A percentile compares a stretch with the other conserved stretches of the same genome.
Conservation (phyloP, 2,113 vertebrate species). For the Gadus chalcogrammus region DNA sequence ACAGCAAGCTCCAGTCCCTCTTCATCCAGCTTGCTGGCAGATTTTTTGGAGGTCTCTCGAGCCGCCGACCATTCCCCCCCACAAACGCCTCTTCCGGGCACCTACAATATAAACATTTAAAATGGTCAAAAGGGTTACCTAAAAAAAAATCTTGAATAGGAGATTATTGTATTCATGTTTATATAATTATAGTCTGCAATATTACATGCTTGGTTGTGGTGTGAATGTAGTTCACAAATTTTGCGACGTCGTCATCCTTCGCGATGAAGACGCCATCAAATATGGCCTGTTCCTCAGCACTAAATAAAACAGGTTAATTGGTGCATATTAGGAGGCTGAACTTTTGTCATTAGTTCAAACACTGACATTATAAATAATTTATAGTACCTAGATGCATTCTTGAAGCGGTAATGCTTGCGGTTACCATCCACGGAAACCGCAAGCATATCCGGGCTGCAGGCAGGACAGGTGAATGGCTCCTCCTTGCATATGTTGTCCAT, state of each 20-base stretch:
- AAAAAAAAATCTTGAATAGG: too few species aligned
- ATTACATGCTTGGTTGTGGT: conserved; percentile 13
- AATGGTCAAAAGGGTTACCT: neutral
- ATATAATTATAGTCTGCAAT: neutral
- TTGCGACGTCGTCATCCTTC: conserved; percentile 15
- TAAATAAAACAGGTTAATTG: conserved; percentile 11
- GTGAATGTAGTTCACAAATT: conserved; percentile 15
- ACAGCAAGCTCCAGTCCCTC: conserved; percentile 21
- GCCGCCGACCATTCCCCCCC: conserved; percentile 18
- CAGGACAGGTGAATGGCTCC: conserved; percentile 19
- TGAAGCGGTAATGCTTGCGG: conserved; percentile 13
- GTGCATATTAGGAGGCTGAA: too few species aligned
- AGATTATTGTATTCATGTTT: too few species aligned
- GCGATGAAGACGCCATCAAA: conserved; percentile 17
- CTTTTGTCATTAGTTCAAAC: too few species aligned
- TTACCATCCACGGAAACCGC: conserved; percentile 26
- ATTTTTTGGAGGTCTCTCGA: conserved; percentile 5
- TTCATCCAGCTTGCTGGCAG: conserved; percentile 12
- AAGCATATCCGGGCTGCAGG: conserved; percentile 22
- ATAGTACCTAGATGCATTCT: conserved; percentile 11
- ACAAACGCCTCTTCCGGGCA: neutral
- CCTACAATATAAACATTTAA: conserved; percentile 4
- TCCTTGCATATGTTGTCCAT: conserved; percentile 12
- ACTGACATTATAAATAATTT: neutral
- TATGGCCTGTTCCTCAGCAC: conserved; percentile 11